A percentile compares a stretch with the other conserved stretches of the same genome.
Conservation (phyloP, 2,113 vertebrate species). For the Clupea harengus region DNA sequence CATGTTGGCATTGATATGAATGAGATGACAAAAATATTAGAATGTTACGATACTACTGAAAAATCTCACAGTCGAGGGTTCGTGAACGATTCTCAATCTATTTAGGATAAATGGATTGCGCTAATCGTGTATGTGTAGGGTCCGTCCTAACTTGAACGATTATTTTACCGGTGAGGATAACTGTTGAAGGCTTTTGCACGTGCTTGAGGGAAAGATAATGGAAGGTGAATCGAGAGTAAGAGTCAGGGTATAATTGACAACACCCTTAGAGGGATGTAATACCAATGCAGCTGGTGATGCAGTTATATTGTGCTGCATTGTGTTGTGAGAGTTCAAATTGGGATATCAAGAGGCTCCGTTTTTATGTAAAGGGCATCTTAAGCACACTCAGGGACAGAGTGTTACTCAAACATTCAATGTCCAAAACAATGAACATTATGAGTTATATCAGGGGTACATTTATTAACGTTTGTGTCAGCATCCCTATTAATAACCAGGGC, state of each 20-base stretch:
- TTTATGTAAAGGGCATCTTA: not conserved
- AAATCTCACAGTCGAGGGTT: constrained; percentile 37
- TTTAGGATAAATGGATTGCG: constrained; percentile 4
- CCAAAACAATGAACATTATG: not conserved
- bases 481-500: not conserved
- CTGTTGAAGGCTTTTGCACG: constrained; percentile 25
- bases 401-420: not conserved
- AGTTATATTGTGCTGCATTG: not conserved
- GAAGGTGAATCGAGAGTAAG: constrained; percentile 23
- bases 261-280: not conserved
- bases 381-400: not conserved
- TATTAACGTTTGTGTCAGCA: not conserved
- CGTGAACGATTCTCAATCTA: constrained; percentile 33
- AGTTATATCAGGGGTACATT: not conserved
- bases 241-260: not conserved
- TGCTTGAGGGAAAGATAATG: not conserved
- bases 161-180: not conserved
- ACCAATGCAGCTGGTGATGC: not conserved
- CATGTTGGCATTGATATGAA: constrained; percentile 3
- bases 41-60: constrained; percentile 58
- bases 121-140: not conserved
- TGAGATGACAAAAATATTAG: constrained; percentile 23
- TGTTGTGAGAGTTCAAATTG: not conserved
- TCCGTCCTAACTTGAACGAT: not conserved
- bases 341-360: not conserved